Percentiles rank a stretch among this genome's conserved stretches.
These are phyloP conservation scores for Mythimna impura DNA, from an alignment of 2,888 invertebrate species.

Conservation along the genomic window DNA sequence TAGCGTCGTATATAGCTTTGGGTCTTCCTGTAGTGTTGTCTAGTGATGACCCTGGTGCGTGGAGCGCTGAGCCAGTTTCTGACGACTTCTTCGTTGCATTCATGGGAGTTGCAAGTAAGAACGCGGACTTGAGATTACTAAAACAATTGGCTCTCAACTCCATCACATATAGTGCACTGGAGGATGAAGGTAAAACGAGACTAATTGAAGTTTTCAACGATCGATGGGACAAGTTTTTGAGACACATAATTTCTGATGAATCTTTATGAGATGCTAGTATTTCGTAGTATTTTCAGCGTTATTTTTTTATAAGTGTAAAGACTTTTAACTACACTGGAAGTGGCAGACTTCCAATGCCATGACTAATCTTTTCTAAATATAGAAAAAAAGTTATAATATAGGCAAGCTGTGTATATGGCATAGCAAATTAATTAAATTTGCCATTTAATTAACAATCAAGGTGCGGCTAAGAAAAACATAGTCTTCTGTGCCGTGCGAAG, in stretches of 20 bases:
- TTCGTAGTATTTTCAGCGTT: slow-evolving; percentile 2
- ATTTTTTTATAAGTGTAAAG: not conserved
- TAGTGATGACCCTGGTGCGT: slow-evolving; percentile 95
- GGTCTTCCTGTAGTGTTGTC: slow-evolving; percentile 94
- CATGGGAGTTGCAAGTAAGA: slow-evolving; percentile 93
- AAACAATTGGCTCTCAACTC: slow-evolving; percentile 95
- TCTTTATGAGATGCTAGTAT: slow-evolving; percentile 7
- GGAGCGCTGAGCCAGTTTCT: slow-evolving; percentile 93
- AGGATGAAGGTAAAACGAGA: slow-evolving; percentile 69
- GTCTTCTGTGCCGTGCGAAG: too few relatives aligned
- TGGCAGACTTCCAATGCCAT: too few relatives aligned
- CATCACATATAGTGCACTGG: slow-evolving; percentile 91
- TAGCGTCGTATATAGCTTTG: slow-evolving; percentile 91
- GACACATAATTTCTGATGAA: slow-evolving; percentile 64
- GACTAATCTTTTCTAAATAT: too few relatives aligned
- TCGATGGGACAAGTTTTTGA: slow-evolving; percentile 81
- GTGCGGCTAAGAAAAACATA: too few relatives aligned
- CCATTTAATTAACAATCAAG: too few relatives aligned
- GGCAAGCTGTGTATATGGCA: too few relatives aligned
- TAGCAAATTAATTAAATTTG: too few relatives aligned
- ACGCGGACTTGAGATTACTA: slow-evolving; percentile 92
- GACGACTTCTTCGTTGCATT: slow-evolving; percentile 95
- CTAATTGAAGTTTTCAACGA: slow-evolving; percentile 71
- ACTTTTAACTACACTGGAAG: not conserved
- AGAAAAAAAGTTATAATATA: too few relatives aligned